These are phyloP conservation scores for Telenomus remus DNA, from an alignment of 1,140 invertebrate species.

Conservation along the genomic window DNA sequence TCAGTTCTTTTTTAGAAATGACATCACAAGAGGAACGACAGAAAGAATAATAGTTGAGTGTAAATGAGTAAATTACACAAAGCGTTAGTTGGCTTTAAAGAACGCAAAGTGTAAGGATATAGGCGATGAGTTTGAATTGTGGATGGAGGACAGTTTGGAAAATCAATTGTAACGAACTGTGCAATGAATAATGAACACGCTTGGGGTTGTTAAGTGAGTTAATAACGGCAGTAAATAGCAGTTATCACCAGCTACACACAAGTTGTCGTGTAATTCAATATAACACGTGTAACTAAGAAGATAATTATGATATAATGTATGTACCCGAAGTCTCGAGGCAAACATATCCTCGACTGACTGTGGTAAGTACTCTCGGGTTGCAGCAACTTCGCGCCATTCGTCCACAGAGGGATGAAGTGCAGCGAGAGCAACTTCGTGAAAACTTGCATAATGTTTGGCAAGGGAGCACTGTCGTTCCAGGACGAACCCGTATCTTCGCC, in stretches of 20 bases:
- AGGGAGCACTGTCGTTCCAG: constrained; percentile 92
- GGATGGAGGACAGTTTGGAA: too few relatives aligned
- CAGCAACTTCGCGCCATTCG: constrained; percentile 91
- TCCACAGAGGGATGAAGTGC: constrained; percentile 88
- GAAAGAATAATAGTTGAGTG: too few relatives aligned
- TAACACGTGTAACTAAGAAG: constrained; percentile 45
- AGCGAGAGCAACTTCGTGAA: constrained; percentile 86
- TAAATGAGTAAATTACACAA: too few relatives aligned
- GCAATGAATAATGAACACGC: too few relatives aligned
- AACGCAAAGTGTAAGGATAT: too few relatives aligned
- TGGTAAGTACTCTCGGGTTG: constrained; percentile 88
- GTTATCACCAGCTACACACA: constrained; percentile 19
- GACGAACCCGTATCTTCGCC: constrained; percentile 93
- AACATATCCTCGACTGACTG: constrained; percentile 88
- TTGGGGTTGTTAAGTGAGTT: too few relatives aligned
- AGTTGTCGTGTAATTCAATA: constrained; percentile 31
- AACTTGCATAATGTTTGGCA: constrained; percentile 93
- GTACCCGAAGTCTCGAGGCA: constrained; percentile 83
- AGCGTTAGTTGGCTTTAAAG: too few relatives aligned
- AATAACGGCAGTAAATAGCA: constrained; percentile 6
- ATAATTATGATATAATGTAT: constrained; percentile 57
- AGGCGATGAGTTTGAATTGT: too few relatives aligned
- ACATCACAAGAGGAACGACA: too few relatives aligned
- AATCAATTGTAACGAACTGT: too few relatives aligned
- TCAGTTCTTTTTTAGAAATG: too few relatives aligned